Conservation (phyloP, 2,113 vertebrate genomes). For the Pluvialis apricaria region DNA sequence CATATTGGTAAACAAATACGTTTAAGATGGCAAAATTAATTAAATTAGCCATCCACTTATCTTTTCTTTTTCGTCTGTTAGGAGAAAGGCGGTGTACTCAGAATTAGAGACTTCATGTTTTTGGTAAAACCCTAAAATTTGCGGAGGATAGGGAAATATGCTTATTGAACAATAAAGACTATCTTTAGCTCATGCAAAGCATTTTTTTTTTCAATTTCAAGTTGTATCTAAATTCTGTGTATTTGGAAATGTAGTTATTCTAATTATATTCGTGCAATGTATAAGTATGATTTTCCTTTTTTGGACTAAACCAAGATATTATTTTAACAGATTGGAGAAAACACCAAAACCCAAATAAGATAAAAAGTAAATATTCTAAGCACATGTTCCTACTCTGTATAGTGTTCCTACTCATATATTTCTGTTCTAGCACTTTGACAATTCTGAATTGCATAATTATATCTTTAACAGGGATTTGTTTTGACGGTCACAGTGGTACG, state of each 20-base stretch:
- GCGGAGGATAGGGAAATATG: not conserved
- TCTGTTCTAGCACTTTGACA: not conserved
- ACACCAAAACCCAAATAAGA: not conserved
- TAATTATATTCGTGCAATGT: not conserved
- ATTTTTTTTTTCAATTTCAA: not conserved
- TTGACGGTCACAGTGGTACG: constrained; percentile 90
- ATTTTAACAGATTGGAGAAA: not conserved
- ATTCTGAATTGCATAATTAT: constrained; percentile 18
- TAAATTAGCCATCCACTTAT: not conserved
- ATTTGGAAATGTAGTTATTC: not conserved
- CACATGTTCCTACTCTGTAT: not conserved
- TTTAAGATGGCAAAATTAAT: not conserved
- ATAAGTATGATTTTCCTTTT: not conserved
- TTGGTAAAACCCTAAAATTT: not conserved
- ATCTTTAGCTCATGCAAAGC: not conserved
- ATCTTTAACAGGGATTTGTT: constrained; percentile 87
- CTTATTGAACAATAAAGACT: not conserved
- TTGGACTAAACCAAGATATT: not conserved
- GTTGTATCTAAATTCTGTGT: not conserved
- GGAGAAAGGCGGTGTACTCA: not conserved
- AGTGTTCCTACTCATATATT: not conserved
- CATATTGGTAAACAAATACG: not conserved
- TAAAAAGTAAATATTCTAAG: not conserved
- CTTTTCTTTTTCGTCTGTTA: not conserved
- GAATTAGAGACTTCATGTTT: not conserved